A percentile compares a stretch with the other conserved stretches of the same genome.
Evolutionary conservation across 1,140 invertebrate species (phyloP).

Genomic region (Aphidius gifuensis): DNA sequence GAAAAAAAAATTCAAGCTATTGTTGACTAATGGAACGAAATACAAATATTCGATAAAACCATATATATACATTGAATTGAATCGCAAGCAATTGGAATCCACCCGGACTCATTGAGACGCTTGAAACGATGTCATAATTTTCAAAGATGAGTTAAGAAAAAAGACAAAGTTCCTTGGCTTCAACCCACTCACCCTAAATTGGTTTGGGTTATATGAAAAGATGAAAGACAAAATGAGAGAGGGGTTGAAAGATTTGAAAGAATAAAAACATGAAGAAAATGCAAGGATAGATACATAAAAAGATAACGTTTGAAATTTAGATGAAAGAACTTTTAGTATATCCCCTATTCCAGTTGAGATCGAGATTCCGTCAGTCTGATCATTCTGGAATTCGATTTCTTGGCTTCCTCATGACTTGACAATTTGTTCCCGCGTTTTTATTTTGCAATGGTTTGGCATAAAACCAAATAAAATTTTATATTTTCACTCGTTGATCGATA

Average conservation of each 20-base stretch:
- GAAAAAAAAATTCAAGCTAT: no score
- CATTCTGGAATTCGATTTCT: conserved; percentile 53
- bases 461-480: conserved; percentile 8
- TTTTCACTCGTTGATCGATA: conserved; percentile 1
- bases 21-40: no score
- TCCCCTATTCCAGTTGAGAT: conserved; percentile 22
- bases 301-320: conserved; percentile 47
- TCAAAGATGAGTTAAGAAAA: conserved; percentile 31
- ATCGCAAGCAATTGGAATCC: conserved; percentile 21
- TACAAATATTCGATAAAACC: no score
- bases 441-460: background rate
- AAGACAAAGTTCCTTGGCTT: conserved; percentile 24
- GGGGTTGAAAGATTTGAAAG: conserved; percentile 12
- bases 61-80: conserved; percentile 8
- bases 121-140: conserved; percentile 47
- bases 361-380: conserved; percentile 48
- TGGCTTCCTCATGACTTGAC: conserved; percentile 37
- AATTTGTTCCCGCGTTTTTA: conserved; percentile 26
- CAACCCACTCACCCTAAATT: background rate
- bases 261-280: conserved; percentile 8
- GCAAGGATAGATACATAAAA: conserved; percentile 39
- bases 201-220: background rate
- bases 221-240: conserved; percentile 2
- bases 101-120: conserved; percentile 42
- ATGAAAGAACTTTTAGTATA: conserved; percentile 33